Percentiles rank a stretch among this genome's conserved stretches.
Evolutionary conservation across 2,797 vertebrate genomes (phyloP).

Genomic region (Tamandua tetradactyla): DNA sequence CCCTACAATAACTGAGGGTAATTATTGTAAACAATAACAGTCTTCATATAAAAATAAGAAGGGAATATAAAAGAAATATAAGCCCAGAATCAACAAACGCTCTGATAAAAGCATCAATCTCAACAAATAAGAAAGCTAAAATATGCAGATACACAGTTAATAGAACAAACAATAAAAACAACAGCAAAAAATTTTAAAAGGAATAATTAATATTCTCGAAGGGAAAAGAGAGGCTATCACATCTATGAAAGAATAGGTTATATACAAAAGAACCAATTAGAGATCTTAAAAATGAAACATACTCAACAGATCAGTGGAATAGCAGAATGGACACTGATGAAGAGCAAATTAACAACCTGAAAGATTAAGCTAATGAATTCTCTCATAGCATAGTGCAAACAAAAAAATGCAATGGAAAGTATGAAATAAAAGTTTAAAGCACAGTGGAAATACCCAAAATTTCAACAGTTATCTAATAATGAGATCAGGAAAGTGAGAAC

Average conservation of each 20-base stretch:
- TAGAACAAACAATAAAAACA: background rate
- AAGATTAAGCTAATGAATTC: background rate
- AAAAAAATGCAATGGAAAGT: background rate
- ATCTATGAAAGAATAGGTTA: background rate
- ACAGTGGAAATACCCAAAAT: background rate
- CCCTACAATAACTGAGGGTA: background rate
- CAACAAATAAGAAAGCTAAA: background rate
- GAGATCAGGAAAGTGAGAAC: constrained; percentile 11
- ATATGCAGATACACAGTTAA: background rate
- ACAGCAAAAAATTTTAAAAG: background rate
- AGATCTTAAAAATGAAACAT: constrained; percentile 1
- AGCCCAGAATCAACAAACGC: background rate
- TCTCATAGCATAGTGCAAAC: background rate
- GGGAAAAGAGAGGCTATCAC: background rate
- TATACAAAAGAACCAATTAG: background rate
- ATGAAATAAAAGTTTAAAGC: background rate
- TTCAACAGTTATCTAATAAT: background rate
- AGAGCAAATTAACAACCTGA: background rate
- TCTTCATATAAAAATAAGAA: background rate
- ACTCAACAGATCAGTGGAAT: background rate
- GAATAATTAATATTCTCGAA: background rate
- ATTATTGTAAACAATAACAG: background rate
- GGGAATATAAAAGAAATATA: background rate
- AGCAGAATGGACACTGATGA: constrained; percentile 30
- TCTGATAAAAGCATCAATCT: background rate